Evolutionary conservation across 1,140 invertebrate genomes (phyloP), one percentile per base, ranked within the genome.

Genomic region (Cardiocondyla obscurior): DNA sequence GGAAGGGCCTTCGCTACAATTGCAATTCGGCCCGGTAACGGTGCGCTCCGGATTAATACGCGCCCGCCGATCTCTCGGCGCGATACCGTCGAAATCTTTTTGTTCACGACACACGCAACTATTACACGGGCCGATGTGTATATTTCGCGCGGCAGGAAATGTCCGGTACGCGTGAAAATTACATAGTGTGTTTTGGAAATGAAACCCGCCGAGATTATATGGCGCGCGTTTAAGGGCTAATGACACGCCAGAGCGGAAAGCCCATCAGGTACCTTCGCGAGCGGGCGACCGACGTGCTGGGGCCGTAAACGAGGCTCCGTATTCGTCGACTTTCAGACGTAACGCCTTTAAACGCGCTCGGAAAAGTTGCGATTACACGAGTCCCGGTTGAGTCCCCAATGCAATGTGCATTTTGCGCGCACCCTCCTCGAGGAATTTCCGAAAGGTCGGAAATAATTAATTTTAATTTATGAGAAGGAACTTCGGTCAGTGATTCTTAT

Each of bases 21-120:
- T 73, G 57, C 65, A 74, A 42, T 74, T 62, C 69, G 81, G 72
- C 39, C 39, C 44, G 33, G 69, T 49, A 82, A 62, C 79, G 69
- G 39, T 42, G 79, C 79, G 55, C 65, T 36, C 51, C 16, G 51
- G 69, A 81, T 81, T 70, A 70, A 81, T 72, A 72, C 69, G 36
- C 65, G 69, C 42, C 22, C n/a, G n/a, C 19, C 79, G 65, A 58
- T 62, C 51, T 74, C n/a, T 46, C 46, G 51, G 25, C 8, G 44
- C 55, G 69, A 70, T 81, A 57, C 16, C n/a, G 36, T 36, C 49
- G 33, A 55, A 69, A 69, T 69, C 74, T 53, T 73, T 81, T 81
- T 73, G 53, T 81, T 49, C 79, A 2, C n/a, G 51, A 58, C 65
- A 58, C 65, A 70, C 55, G 70, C 81, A 81, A 77, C 49, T 73